Conservation (phyloP, 2,888 invertebrate species). For the Malthinus seriepunctatus region DNA sequence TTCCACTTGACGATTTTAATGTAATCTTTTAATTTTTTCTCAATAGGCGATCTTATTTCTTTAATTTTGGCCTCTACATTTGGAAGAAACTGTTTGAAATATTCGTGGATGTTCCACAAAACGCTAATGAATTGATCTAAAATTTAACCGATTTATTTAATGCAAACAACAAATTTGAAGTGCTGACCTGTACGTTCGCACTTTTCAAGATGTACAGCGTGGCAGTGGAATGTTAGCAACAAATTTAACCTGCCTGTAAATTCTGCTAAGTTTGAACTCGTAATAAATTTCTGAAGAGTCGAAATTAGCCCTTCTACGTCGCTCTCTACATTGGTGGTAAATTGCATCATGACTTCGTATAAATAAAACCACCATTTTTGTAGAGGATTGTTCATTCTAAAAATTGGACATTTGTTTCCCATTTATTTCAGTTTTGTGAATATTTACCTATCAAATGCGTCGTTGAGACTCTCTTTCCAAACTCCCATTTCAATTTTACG, state of each 20-base stretch:
- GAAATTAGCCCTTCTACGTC: conserved; percentile 55
- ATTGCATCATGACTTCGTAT: conserved; percentile 71
- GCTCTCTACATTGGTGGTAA: conserved; percentile 52
- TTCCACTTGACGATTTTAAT: conserved; percentile 95
- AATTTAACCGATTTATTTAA: conserved; percentile 33
- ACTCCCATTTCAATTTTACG: conserved; percentile 84
- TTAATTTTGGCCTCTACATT: conserved; percentile 69
- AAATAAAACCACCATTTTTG: conserved; percentile 92
- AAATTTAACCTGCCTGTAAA: conserved; percentile 78
- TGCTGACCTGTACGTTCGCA: conserved; percentile 26
- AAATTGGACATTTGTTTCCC: conserved; percentile 27
- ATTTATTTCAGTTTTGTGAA: too few relatives aligned
- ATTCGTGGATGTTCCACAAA: conserved; percentile 81
- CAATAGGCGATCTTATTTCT: conserved; percentile 77
- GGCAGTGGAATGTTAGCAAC: conserved; percentile 80
- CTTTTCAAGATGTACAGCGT: conserved; percentile 63
- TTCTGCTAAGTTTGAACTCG: conserved; percentile 81
- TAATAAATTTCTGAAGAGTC: conserved; percentile 80
- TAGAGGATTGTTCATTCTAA: conserved; percentile 67
- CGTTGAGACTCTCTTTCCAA: conserved; percentile 84
- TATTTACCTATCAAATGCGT: conserved; percentile 63
- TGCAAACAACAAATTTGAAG: not conserved
- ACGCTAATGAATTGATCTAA: conserved; percentile 65
- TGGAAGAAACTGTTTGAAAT: conserved; percentile 78
- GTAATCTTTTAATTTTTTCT: conserved; percentile 89